Evolutionary conservation across 2,797 vertebrate genomes (phyloP), one percentile per base, ranked within the genome.

Genomic region (Coreius guichenoti): DNA sequence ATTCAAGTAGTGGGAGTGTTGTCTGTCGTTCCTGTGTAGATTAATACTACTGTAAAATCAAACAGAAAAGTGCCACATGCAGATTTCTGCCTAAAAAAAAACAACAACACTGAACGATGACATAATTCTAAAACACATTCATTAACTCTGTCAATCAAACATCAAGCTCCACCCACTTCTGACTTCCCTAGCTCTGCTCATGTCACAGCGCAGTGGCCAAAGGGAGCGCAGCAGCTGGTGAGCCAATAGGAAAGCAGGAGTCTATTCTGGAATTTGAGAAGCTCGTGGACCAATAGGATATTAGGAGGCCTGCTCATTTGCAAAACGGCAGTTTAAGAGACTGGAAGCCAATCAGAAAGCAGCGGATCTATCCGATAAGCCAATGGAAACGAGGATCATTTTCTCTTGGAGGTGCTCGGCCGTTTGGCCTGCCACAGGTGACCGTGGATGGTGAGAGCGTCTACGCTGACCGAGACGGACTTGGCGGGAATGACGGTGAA

Each of bases 391-490:
- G 23, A 7, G n/a, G 21, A 29, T 29, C 90, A 95, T 90, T 95
- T 95, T 90, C 89, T 98, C 91, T 96, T 96, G 81, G 97, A 95
- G 87, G 95, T 96, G 0, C 96, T 91, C 0, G 97, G 96, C 91
- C 96, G 90, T 92, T 94, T 96, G 91, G 95, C 94, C 90, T 97
- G 96, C 96, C 96, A 97, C 92, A 97, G 87, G 92, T 97, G 94
- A 91, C 95, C 96, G 23, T 97, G 96, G 47, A 97, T 97, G 0
- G 96, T 97, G 47, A 97, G 94, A 0, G 96, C 96, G 3, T 97
- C 96, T 90, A 97, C 96, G 0, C 96, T 97, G 90, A 95, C 96
- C 0, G 96, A 97, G 93, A 97, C 96, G 88, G 96, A 97, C 92
- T 97, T 97, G 92, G 96, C 95, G 0, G 96, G 96, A 84, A 97